These are phyloP conservation scores for Theristus sp. DNA, from an alignment of 2,888 invertebrate genomes.

Conservation along the genomic window DNA sequence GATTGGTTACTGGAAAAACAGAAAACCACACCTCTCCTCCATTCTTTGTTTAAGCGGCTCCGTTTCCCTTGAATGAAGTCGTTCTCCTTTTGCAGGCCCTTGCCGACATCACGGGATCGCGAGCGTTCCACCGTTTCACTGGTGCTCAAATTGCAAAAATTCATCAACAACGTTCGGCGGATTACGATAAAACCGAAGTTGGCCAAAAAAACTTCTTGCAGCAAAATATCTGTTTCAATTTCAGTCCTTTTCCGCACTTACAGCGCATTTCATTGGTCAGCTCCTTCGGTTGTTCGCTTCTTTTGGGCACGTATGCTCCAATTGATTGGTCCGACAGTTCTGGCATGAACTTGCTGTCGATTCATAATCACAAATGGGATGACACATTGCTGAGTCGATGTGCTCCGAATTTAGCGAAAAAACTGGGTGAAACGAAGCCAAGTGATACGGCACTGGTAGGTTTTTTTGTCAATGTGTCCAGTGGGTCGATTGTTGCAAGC, in stretches of 20 bases:
- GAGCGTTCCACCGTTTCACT: constrained; percentile 74
- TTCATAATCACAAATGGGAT: constrained; percentile 40
- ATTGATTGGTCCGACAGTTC: constrained; percentile 82
- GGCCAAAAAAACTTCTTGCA: neutral
- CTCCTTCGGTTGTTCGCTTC: constrained; percentile 70
- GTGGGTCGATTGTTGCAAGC: neutral
- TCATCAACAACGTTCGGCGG: constrained; percentile 47
- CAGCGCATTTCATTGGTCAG: constrained; percentile 76
- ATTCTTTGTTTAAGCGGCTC: neutral
- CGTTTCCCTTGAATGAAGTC: neutral
- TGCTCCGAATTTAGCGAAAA: constrained; percentile 51
- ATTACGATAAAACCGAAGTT: constrained; percentile 54
- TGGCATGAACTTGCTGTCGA: constrained; percentile 84
- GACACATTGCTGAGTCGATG: constrained; percentile 35
- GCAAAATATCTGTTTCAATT: constrained; percentile 1
- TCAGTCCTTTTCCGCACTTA: too few species aligned
- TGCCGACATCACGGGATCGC: constrained; percentile 49
- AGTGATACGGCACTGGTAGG: constrained; percentile 37
- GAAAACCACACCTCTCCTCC: neutral
- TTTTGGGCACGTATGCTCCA: constrained; percentile 66
- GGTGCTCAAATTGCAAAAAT: constrained; percentile 83
- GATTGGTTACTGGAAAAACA: too few species aligned
- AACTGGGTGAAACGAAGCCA: constrained; percentile 55
- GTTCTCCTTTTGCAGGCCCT: neutral
- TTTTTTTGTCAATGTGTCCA: constrained; percentile 1